Conservation (phyloP, 2,888 invertebrate genomes). For the Diadegma fenestrale region DNA sequence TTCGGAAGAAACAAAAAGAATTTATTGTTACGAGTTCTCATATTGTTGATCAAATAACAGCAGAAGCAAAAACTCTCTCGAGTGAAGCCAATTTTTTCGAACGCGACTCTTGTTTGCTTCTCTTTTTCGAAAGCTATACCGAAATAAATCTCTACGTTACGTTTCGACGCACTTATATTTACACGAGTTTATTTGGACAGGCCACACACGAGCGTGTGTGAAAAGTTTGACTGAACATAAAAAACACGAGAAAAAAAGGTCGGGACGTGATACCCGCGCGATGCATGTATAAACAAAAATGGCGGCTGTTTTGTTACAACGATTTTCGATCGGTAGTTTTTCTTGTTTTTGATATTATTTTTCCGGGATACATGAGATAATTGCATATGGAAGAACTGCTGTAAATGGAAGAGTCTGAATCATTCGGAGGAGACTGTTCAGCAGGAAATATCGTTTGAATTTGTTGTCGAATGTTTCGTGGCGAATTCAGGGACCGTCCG, state of each 20-base stretch:
- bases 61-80: slow-evolving; percentile 22
- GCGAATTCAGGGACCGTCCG: slow-evolving; percentile 43
- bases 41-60: slow-evolving; percentile 2
- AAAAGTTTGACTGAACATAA: slow-evolving; percentile 10
- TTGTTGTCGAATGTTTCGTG: slow-evolving; percentile 78
- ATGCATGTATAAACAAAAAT: not conserved
- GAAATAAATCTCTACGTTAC: slow-evolving; percentile 19
- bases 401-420: slow-evolving; percentile 43
- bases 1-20: not conserved
- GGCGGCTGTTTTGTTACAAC: slow-evolving; percentile 7
- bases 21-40: slow-evolving; percentile 12
- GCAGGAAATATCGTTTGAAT: slow-evolving; percentile 63
- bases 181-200: slow-evolving; percentile 32
- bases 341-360: slow-evolving; percentile 20
- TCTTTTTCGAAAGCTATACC: not conserved
- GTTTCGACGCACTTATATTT: not conserved
- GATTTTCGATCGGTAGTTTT: not conserved
- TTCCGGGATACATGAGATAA: slow-evolving; percentile 37
- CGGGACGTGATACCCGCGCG: not conserved
- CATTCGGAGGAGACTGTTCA: slow-evolving; percentile 39
- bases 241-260: not conserved
- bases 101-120: not conserved
- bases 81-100: not conserved
- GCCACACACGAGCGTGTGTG: not conserved
- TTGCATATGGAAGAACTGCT: slow-evolving; percentile 47